Evolutionary conservation across 2,888 invertebrate species (phyloP).

Genomic region (Alloscopus bannaensis): DNA sequence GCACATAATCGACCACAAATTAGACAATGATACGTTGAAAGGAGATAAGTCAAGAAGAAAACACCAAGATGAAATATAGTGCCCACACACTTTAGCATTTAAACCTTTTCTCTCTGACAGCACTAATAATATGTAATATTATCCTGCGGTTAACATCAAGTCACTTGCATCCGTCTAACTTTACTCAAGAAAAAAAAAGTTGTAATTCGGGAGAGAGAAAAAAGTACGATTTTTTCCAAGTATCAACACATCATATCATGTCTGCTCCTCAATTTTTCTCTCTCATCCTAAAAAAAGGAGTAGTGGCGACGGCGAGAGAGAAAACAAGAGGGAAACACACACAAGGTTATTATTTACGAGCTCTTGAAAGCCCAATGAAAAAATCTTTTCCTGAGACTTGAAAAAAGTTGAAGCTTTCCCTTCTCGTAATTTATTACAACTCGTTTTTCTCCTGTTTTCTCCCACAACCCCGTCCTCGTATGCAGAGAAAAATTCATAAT

Average conservation of each 20-base stretch:
- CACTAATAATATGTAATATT: conserved; percentile 17
- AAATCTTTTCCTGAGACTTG: conserved; percentile 17
- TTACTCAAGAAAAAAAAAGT: background rate
- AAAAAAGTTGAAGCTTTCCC: conserved; percentile 12
- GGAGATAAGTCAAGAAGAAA: background rate
- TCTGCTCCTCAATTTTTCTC: background rate
- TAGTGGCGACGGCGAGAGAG: background rate
- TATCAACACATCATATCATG: too few relatives aligned
- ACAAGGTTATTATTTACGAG: conserved; percentile 50
- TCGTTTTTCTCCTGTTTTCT: background rate
- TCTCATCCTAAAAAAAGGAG: background rate
- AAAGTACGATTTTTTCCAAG: too few relatives aligned
- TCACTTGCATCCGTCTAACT: background rate
- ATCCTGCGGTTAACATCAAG: conserved; percentile 19
- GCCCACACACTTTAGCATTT: conserved; percentile 7
- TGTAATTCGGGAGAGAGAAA: background rate
- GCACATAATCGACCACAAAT: background rate
- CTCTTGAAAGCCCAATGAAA: conserved; percentile 47
- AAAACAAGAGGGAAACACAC: background rate
- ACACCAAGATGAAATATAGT: conserved; percentile 1
- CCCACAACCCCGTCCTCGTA: too few relatives aligned
- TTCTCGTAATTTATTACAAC: conserved; percentile 18
- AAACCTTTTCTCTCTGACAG: conserved; percentile 18
- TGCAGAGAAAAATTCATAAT: too few relatives aligned
- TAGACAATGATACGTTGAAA: conserved; percentile 4